A percentile compares a stretch with the other conserved stretches of the same genome.
Evolutionary conservation across 37 sponge, comb jelly and placozoan species (phyloP).

Genomic region (Oopsacas minuta): DNA sequence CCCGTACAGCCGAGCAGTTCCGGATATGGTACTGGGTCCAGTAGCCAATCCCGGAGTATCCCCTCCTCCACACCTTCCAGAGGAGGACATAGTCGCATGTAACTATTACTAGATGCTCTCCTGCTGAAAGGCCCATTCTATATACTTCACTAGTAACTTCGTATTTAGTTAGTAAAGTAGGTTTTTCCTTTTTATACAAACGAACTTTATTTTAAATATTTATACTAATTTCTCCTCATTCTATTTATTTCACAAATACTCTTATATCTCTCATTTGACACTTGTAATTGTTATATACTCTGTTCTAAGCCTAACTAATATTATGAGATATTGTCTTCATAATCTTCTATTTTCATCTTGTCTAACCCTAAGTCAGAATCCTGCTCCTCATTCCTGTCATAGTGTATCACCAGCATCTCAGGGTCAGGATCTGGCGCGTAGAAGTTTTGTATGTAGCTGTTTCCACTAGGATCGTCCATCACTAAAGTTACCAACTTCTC

Average conservation of each 20-base stretch:
- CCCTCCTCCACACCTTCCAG: not conserved
- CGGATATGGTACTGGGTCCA: not conserved
- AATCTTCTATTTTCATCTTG: slow-evolving; percentile 76
- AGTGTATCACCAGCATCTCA: slow-evolving; percentile 55
- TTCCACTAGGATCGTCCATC: slow-evolving; percentile 94
- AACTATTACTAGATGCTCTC: not conserved
- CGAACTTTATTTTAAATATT: not conserved
- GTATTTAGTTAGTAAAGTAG: not conserved
- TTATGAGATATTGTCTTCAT: slow-evolving; percentile 1
- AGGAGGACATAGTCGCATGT: not conserved
- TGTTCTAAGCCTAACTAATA: not conserved
- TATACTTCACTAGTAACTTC: not conserved
- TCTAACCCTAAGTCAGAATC: slow-evolving; percentile 73
- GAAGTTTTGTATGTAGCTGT: slow-evolving; percentile 89
- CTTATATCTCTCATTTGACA: not conserved
- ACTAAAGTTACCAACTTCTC: slow-evolving; percentile 47
- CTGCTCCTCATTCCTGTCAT: slow-evolving; percentile 58
- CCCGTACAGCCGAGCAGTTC: not conserved
- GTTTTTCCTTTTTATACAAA: not conserved
- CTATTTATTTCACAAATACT: not conserved
- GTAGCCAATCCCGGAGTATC: not conserved
- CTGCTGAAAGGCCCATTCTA: not conserved
- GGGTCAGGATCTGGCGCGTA: slow-evolving; percentile 91
- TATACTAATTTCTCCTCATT: not conserved
- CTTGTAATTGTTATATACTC: not conserved